Conservation (phyloP, 2,888 invertebrate species). For the Chaetogeoica ovagalla region DNA sequence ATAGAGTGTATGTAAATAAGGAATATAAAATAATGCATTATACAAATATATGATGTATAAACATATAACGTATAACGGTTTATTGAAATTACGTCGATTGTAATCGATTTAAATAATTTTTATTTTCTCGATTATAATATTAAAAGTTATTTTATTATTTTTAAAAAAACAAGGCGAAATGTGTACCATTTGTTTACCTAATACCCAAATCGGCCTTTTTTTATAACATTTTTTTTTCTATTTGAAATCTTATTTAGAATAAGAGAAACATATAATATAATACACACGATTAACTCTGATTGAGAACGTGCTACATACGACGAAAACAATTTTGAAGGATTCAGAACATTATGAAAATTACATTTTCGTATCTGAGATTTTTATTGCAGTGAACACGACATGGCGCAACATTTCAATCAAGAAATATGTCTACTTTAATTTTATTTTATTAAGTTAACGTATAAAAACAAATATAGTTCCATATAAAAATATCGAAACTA, state of each 20-base stretch:
- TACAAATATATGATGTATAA: not conserved
- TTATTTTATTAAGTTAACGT: no score
- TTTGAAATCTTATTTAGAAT: not conserved
- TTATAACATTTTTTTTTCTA: not conserved
- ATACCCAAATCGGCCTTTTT: slow-evolving; percentile 47
- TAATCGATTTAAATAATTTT: not conserved
- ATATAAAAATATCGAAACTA: no score
- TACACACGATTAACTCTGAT: not conserved
- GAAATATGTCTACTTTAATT: no score
- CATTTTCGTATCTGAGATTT: no score
- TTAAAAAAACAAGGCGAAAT: slow-evolving; percentile 40
- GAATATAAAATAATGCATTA: not conserved
- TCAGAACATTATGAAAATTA: not conserved
- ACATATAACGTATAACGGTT: no score
- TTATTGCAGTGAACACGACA: no score
- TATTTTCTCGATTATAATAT: not conserved
- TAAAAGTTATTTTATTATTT: not conserved
- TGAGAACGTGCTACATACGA: not conserved
- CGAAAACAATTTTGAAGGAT: not conserved
- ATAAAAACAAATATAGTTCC: no score
- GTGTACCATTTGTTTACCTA: slow-evolving; percentile 34
- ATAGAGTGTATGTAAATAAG: not conserved
- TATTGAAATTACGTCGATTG: not conserved
- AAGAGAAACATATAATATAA: no score
- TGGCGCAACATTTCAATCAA: no score